Conservation (phyloP, 2,888 invertebrate species). For the Mycalesis mineus region DNA sequence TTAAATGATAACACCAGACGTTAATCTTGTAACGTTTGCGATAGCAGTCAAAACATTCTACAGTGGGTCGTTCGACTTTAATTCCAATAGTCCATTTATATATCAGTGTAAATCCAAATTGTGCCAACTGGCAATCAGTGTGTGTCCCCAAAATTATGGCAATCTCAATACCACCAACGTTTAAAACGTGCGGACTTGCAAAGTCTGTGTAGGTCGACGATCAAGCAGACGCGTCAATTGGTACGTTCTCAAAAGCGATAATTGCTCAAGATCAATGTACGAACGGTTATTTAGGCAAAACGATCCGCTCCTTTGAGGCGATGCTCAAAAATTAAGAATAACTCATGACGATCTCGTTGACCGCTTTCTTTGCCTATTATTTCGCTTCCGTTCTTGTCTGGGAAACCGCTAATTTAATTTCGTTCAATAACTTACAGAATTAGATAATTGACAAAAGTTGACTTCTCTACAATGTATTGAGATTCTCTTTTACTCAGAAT, state of each 20-base stretch:
- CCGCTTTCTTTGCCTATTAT: conserved; percentile 22
- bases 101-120: conserved; percentile 18
- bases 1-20: not conserved
- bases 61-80: not conserved
- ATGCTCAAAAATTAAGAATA: conserved; percentile 16
- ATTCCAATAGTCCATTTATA: conserved; percentile 12
- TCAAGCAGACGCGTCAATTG: conserved; percentile 7
- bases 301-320: conserved; percentile 5
- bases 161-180: conserved; percentile 20
- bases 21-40: not conserved
- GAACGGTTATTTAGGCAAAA: conserved; percentile 10
- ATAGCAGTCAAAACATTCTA: conserved; percentile 7
- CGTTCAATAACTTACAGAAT: conserved; percentile 22
- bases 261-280: conserved; percentile 28
- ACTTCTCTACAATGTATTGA: too few species aligned
- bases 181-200: conserved; percentile 25
- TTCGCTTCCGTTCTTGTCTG: conserved; percentile 24
- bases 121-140: conserved; percentile 36
- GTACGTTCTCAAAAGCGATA: conserved; percentile 20
- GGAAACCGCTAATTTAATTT: conserved; percentile 23
- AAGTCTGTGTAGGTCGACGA: conserved; percentile 28
- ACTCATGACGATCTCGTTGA: conserved; percentile 9
- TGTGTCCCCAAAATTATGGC: conserved; percentile 26
- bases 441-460: too few species aligned
- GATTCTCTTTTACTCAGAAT: not conserved